Evolutionary conservation across 1,140 invertebrate species (phyloP).

Genomic region (Potamilus streckersoni): DNA sequence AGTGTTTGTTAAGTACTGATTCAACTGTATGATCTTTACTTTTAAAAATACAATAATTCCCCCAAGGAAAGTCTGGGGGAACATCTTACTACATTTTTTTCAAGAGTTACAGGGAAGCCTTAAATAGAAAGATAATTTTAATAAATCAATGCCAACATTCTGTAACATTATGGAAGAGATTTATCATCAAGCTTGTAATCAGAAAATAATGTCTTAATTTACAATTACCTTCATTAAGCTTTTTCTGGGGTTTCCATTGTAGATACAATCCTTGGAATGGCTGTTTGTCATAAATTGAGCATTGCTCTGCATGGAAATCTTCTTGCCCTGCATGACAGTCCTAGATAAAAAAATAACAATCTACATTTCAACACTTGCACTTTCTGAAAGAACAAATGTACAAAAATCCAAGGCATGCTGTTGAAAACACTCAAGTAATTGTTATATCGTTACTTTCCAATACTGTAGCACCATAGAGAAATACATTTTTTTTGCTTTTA

Average conservation of each 20-base stretch:
- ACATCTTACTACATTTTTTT: too few relatives aligned
- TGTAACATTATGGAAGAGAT: too few relatives aligned
- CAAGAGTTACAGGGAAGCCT: too few relatives aligned
- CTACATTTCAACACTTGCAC: neutral
- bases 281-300: slow-evolving; percentile 80
- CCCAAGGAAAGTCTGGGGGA: too few relatives aligned
- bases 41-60: too few relatives aligned
- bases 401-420: neutral
- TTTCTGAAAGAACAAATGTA: neutral
- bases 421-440: neutral
- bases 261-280: slow-evolving; percentile 70
- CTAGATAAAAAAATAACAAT: slow-evolving; percentile 38
- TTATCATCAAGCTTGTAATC: too few relatives aligned
- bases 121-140: too few relatives aligned
- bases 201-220: too few relatives aligned
- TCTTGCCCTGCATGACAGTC: slow-evolving; percentile 75
- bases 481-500: too few relatives aligned
- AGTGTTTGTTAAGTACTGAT: too few relatives aligned
- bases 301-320: slow-evolving; percentile 87
- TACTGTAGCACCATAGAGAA: neutral
- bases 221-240: slow-evolving; percentile 46
- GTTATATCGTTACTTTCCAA: neutral
- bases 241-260: slow-evolving; percentile 57
- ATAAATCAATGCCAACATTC: too few relatives aligned
- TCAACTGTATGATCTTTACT: too few relatives aligned